phyloP scores from a whole-genome alignment of 2,113 vertebrate genomes.

The Engystomops pustulosus region DNA sequence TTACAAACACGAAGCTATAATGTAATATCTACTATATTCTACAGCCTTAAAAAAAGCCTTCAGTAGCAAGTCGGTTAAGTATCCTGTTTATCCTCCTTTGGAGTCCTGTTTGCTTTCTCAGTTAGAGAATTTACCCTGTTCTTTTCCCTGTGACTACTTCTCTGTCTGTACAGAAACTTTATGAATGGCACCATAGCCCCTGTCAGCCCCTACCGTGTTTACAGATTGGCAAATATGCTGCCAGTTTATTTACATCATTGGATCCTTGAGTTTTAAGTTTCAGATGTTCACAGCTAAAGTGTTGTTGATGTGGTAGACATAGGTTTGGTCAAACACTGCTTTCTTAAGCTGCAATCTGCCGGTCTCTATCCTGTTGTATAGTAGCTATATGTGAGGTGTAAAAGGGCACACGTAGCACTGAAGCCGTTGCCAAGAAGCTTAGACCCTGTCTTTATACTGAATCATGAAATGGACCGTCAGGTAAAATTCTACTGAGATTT shows the following conservation, averaged over 20 bases:
- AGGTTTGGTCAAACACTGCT: slow-evolving; percentile 15
- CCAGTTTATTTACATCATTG: slow-evolving; percentile 46
- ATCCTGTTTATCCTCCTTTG: slow-evolving; percentile 50
- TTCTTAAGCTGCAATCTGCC: slow-evolving; percentile 9
- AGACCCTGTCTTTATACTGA: background rate
- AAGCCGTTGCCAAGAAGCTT: background rate
- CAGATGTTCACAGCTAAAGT: slow-evolving; percentile 39
- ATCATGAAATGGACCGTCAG: background rate
- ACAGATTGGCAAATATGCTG: slow-evolving; percentile 38
- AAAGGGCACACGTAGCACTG: background rate
- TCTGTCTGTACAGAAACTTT: slow-evolving; percentile 39
- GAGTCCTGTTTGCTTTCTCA: slow-evolving; percentile 53
- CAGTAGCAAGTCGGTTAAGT: slow-evolving; percentile 12
- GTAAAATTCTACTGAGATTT: background rate
- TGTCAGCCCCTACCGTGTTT: slow-evolving; percentile 36
- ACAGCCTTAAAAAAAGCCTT: background rate
- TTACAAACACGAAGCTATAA: background rate
- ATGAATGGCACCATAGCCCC: slow-evolving; percentile 47
- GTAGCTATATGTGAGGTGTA: background rate
- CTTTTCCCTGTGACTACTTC: slow-evolving; percentile 45
- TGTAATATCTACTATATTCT: slow-evolving; percentile 27
- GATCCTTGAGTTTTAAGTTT: slow-evolving; percentile 43
- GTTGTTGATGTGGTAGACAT: slow-evolving; percentile 40
- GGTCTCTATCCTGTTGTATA: background rate
- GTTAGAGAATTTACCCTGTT: slow-evolving; percentile 37